Evolutionary conservation across 1,140 invertebrate genomes (phyloP).

Genomic region (Calliphora vicina): DNA sequence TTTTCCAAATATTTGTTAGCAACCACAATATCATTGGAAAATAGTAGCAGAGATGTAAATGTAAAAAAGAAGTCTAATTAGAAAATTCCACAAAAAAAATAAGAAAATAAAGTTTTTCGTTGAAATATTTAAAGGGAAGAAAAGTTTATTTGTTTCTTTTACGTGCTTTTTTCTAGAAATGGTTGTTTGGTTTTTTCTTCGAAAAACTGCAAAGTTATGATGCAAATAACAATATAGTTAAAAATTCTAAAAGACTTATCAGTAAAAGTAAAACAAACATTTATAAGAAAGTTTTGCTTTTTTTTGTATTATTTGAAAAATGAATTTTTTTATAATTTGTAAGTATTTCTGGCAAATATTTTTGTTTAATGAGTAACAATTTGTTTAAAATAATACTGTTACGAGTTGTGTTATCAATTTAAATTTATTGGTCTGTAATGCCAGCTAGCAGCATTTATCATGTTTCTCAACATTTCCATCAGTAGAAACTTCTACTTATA

Average conservation of each 20-base stretch:
- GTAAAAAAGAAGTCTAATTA: background rate
- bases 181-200: background rate
- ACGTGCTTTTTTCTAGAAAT: background rate
- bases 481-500: too few species aligned
- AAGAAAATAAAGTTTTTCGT: background rate
- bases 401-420: too few species aligned
- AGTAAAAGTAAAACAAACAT: background rate
- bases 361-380: too few species aligned
- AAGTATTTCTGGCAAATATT: too few species aligned
- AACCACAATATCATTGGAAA: background rate
- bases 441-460: too few species aligned
- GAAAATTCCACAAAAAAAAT: background rate
- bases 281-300: too few species aligned
- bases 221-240: background rate
- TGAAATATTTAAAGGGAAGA: background rate
- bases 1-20: too few species aligned
- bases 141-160: background rate
- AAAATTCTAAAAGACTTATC: background rate
- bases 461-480: too few species aligned
- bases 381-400: too few species aligned
- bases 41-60: background rate
- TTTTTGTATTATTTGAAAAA: too few species aligned
- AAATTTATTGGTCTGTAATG: too few species aligned
- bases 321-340: too few species aligned
- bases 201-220: background rate